Evolutionary conservation across 1,140 invertebrate genomes (phyloP).

Genomic region (Chironomus tepperi): DNA sequence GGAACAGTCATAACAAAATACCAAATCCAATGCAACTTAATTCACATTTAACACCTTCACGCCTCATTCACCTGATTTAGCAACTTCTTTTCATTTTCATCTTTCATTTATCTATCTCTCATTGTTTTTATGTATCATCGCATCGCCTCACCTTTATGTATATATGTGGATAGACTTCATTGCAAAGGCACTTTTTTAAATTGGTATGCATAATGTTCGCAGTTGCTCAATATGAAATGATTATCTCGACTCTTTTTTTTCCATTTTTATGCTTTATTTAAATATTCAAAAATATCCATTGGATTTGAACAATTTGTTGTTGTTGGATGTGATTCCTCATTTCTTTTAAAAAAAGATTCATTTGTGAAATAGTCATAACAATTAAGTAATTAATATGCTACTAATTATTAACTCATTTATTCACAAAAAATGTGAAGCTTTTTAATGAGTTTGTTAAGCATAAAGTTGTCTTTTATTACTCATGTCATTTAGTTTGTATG

Average conservation of each 20-base stretch:
- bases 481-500: too few relatives aligned
- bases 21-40: background rate
- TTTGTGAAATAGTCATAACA: too few relatives aligned
- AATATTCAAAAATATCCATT: background rate
- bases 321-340: too few relatives aligned
- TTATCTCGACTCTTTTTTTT: background rate
- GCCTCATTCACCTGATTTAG: background rate
- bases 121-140: background rate
- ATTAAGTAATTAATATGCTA: too few relatives aligned
- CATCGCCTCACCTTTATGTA: background rate
- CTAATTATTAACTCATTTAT: too few relatives aligned
- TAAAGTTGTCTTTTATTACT: too few relatives aligned
- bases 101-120: background rate
- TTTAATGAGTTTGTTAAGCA: too few relatives aligned
- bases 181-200: too few relatives aligned
- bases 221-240: slow-evolving; percentile 13
- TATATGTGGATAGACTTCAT: background rate
- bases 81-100: background rate
- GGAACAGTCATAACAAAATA: background rate
- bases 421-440: too few relatives aligned
- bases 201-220: slow-evolving; percentile 11
- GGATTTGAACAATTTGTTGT: too few relatives aligned
- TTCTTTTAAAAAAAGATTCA: too few relatives aligned
- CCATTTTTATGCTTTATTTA: background rate
- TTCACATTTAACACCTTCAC: slow-evolving; percentile 12